These are phyloP conservation scores for Steatornis caripensis DNA, from an alignment of 2,113 vertebrate genomes.

Conservation along the genomic window DNA sequence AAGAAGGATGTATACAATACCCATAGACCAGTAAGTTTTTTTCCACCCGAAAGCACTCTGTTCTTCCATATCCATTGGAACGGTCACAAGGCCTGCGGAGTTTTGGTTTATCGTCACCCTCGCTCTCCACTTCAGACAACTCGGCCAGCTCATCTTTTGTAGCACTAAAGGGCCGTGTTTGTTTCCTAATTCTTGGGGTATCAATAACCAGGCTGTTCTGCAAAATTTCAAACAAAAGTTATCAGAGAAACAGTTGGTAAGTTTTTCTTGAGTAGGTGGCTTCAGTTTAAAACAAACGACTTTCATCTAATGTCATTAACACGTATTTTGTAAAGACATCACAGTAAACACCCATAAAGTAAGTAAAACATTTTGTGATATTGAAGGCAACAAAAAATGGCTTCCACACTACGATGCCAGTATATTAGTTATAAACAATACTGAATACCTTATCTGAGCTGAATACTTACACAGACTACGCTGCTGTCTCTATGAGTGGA, in stretches of 20 bases:
- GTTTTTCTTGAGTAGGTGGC: not conserved
- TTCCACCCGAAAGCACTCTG: constrained; percentile 96
- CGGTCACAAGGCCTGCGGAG: constrained; percentile 90
- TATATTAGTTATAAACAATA: not conserved
- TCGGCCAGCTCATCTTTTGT: constrained; percentile 96
- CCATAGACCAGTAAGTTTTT: constrained; percentile 98
- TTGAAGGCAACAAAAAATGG: not conserved
- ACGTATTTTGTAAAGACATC: not conserved
- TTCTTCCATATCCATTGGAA: constrained; percentile 90
- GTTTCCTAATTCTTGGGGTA: constrained; percentile 94
- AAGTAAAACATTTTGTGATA: not conserved
- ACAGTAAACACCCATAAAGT: not conserved
- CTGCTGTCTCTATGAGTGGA: not conserved
- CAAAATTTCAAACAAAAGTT: constrained; percentile 45
- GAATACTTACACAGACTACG: not conserved
- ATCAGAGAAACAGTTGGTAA: not conserved
- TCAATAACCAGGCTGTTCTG: constrained; percentile 99
- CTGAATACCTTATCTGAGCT: not conserved
- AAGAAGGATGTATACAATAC: constrained; percentile 64
- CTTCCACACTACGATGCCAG: not conserved
- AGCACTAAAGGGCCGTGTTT: constrained; percentile 94
- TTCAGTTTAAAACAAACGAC: not conserved
- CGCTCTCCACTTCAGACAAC: constrained; percentile 92
- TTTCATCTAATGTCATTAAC: not conserved
- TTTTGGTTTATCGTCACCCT: constrained; percentile 91